Conservation (phyloP, 2,113 vertebrate genomes). For the Halichoeres trimaculatus region DNA sequence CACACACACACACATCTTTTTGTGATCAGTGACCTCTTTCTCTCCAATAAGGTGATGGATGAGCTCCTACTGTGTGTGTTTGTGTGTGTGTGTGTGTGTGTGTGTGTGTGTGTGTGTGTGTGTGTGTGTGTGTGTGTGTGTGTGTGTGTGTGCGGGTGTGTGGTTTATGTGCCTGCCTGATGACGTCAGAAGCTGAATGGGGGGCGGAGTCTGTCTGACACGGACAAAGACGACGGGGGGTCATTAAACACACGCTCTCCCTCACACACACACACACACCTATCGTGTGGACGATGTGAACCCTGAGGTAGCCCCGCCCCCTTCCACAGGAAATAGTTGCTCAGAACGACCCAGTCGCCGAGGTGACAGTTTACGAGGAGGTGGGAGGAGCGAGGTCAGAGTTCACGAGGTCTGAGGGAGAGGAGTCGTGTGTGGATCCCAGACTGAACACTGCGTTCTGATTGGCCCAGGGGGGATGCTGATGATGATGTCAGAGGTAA, state of each 20-base stretch:
- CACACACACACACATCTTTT: slow-evolving; percentile 11
- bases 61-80: slow-evolving; percentile 19
- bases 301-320: slow-evolving; percentile 29
- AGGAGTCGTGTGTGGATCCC: neutral
- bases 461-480: slow-evolving; percentile 6
- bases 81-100: slow-evolving; percentile 20
- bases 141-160: slow-evolving; percentile 19
- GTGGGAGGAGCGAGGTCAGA: slow-evolving; percentile 42
- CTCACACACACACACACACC: slow-evolving; percentile 40
- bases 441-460: neutral
- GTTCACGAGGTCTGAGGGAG: slow-evolving; percentile 28
- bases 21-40: slow-evolving; percentile 27
- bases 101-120: slow-evolving; percentile 21
- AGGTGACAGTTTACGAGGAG: slow-evolving; percentile 58
- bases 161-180: slow-evolving; percentile 31
- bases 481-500: neutral
- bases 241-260: slow-evolving; percentile 55
- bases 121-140: slow-evolving; percentile 32
- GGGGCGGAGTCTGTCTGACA: slow-evolving; percentile 42
- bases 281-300: slow-evolving; percentile 36
- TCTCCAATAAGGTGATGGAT: slow-evolving; percentile 53
- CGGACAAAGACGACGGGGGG: slow-evolving; percentile 62
- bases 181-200: slow-evolving; percentile 68
- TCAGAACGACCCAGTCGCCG: slow-evolving; percentile 19
- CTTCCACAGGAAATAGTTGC: slow-evolving; percentile 64